Evolutionary conservation across 2,888 invertebrate genomes (phyloP).

Genomic region (Habrosyne pyritoides): DNA sequence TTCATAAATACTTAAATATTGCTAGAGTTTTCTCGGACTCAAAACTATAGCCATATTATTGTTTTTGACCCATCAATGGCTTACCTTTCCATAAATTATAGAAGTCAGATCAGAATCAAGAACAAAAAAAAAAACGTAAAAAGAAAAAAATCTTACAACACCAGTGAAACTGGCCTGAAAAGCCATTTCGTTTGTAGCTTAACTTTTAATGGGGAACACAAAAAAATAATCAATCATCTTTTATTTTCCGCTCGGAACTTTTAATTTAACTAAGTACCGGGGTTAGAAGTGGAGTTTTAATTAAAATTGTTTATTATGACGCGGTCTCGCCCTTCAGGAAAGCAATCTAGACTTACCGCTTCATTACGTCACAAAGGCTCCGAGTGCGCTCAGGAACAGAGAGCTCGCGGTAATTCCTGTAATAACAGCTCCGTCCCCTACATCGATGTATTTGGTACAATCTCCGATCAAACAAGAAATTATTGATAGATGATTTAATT

Average conservation of each 20-base stretch:
- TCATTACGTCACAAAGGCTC: constrained; percentile 27
- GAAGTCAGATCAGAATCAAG: not conserved
- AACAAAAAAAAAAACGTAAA: not conserved
- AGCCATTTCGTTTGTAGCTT: not conserved
- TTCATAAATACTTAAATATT: too few species aligned
- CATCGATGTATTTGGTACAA: not conserved
- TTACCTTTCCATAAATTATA: not conserved
- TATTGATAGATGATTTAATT: not conserved
- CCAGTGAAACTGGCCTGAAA: not conserved
- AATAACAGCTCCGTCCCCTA: not conserved
- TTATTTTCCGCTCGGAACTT: not conserved
- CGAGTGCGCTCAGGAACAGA: not conserved
- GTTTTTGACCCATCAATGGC: too few species aligned
- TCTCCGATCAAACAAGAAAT: not conserved
- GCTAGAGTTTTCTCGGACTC: too few species aligned
- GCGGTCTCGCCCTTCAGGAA: constrained; percentile 22
- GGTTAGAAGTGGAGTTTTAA: not conserved
- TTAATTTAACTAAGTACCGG: not conserved
- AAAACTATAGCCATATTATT: too few species aligned
- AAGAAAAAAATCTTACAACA: too few species aligned
- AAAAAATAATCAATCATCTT: not conserved
- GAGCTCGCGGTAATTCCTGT: not conserved
- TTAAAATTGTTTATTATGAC: constrained; percentile 11
- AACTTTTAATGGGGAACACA: not conserved
- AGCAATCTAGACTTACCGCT: constrained; percentile 25